Conservation (phyloP, 2,797 vertebrate species). For the Pteronotus mesoamericanus region DNA sequence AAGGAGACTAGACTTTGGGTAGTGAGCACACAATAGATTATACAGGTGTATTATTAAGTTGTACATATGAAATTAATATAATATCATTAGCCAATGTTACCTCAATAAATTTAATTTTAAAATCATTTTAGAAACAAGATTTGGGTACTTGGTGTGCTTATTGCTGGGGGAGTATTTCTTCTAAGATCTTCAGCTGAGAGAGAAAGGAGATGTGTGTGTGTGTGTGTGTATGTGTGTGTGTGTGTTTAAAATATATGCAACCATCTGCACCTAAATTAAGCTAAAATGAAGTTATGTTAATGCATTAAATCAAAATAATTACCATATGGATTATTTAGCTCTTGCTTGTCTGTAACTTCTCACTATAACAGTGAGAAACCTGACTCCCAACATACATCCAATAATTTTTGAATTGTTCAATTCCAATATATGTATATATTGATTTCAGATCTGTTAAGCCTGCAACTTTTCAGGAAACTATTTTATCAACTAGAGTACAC, state of each 20-base stretch:
- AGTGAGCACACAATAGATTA: no score
- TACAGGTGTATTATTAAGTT: no score
- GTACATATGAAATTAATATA: no score
- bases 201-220: no score
- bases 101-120: no score
- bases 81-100: no score
- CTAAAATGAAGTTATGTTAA: neutral
- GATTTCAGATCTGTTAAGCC: neutral
- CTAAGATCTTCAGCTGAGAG: no score
- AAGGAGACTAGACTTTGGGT: no score
- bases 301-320: neutral
- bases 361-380: neutral
- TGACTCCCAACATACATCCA: no score
- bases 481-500: neutral
- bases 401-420: neutral
- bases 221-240: no score
- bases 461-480: neutral
- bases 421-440: fast-evolving
- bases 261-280: neutral
- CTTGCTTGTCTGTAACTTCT: neutral
- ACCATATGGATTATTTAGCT: neutral
- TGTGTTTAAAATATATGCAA: neutral
- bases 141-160: no score
- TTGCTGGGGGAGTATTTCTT: neutral
- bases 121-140: no score